Evolutionary conservation across 2,113 vertebrate species (phyloP).

Genomic region (Thamnaconus septentrionalis): DNA sequence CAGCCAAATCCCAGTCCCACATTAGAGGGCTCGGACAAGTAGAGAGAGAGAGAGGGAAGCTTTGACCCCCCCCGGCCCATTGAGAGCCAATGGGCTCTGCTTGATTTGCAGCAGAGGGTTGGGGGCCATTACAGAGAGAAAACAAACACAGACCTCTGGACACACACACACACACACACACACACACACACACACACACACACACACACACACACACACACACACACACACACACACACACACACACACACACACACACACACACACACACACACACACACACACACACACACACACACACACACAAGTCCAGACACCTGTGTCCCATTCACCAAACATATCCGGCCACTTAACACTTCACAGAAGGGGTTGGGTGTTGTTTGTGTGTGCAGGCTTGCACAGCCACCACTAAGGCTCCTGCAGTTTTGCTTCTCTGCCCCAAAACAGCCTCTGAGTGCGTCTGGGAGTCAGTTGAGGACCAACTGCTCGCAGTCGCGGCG

Average conservation of each 20-base stretch:
- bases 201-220: too few relatives aligned
- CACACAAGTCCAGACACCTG: conserved; percentile 57
- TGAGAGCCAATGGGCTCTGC: conserved; percentile 53
- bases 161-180: conserved; percentile 45
- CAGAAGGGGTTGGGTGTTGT: conserved; percentile 53
- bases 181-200: too few relatives aligned
- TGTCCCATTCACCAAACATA: conserved; percentile 68
- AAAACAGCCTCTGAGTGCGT: conserved; percentile 29
- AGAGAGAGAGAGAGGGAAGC: background rate
- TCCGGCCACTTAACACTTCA: conserved; percentile 70
- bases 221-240: too few relatives aligned
- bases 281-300: too few relatives aligned
- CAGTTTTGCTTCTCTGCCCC: conserved; percentile 41
- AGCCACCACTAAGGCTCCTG: conserved; percentile 28
- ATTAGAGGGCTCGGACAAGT: background rate
- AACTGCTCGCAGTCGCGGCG: conserved; percentile 24
- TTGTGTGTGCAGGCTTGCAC: conserved; percentile 57
- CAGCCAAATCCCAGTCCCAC: conserved; percentile 21
- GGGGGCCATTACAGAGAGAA: conserved; percentile 59
- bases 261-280: too few relatives aligned
- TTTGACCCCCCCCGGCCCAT: conserved; percentile 19
- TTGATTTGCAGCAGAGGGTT: conserved; percentile 38
- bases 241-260: too few relatives aligned
- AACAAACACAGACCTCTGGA: conserved; percentile 65
- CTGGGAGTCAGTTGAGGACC: conserved; percentile 17